A percentile compares a stretch with the other conserved stretches of the same genome.
phyloP scores from a whole-genome alignment of 1,140 invertebrate species.

The Cardiocondyla obscurior region DNA sequence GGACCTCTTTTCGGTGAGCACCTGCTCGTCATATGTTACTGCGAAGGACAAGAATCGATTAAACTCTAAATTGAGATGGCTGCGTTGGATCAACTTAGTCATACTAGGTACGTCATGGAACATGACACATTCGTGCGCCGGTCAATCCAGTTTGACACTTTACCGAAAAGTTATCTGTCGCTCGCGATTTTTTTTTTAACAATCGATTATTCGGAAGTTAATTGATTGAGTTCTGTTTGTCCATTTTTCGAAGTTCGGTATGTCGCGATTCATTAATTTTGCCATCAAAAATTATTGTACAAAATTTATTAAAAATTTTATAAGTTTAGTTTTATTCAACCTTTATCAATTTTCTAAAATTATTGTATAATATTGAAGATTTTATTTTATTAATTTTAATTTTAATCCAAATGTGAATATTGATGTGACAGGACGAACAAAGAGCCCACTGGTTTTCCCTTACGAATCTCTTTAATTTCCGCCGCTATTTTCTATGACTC shows the following conservation, averaged over 20 bases:
- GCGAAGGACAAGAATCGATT: constrained; percentile 30
- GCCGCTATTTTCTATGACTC: constrained; percentile 48
- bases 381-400: constrained; percentile 34
- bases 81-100: constrained; percentile 42
- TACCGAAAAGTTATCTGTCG: neutral
- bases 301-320: too few species aligned
- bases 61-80: constrained; percentile 48
- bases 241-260: neutral
- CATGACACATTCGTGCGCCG: constrained; percentile 6
- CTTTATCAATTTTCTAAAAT: too few species aligned
- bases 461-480: constrained; percentile 74
- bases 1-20: neutral
- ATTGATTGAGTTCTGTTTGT: constrained; percentile 26
- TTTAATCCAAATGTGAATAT: constrained; percentile 60
- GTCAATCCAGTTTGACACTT: constrained; percentile 40
- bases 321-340: too few species aligned
- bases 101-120: constrained; percentile 4
- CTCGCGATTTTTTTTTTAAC: neutral
- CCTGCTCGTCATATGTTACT: neutral
- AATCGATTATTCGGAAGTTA: constrained; percentile 15
- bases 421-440: constrained; percentile 56
- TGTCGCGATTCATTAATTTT: constrained; percentile 26
- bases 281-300: neutral
- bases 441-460: constrained; percentile 70
- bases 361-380: neutral